A percentile compares a stretch with the other conserved stretches of the same genome.
These are phyloP conservation scores for Lytechinus pictus DNA, from an alignment of 35 echinoderm and acorn worm species.

Conservation along the genomic window DNA sequence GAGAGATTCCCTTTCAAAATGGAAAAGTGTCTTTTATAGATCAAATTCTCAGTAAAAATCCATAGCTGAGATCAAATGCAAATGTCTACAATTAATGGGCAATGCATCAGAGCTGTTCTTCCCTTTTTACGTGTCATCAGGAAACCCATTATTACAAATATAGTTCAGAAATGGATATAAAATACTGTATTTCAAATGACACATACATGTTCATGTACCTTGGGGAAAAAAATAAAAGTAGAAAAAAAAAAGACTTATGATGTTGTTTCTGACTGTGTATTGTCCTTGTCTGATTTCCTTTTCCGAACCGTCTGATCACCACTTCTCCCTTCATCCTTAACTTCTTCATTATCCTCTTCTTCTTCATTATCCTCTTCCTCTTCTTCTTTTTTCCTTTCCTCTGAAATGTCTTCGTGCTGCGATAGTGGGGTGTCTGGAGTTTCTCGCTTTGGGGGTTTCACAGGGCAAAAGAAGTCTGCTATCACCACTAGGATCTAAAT, in stretches of 20 bases:
- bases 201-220: too few species aligned
- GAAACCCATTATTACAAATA: too few species aligned
- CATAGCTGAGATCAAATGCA: too few species aligned
- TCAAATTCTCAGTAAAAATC: too few species aligned
- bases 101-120: too few species aligned
- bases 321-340: background rate
- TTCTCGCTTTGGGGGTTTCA: background rate
- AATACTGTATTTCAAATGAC: too few species aligned
- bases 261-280: background rate
- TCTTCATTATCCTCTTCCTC: background rate
- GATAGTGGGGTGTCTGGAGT: background rate
- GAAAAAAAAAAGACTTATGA: background rate
- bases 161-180: too few species aligned
- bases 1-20: too few species aligned
- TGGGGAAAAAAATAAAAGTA: background rate
- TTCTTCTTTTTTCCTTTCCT: background rate
- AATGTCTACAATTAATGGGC: too few species aligned
- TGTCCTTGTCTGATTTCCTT: background rate
- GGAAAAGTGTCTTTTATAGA: too few species aligned
- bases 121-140: too few species aligned
- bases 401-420: background rate
- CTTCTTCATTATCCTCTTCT: background rate
- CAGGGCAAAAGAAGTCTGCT: slow-evolving; percentile 34
- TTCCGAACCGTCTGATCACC: slow-evolving; percentile 38
- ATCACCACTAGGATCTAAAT: slow-evolving; percentile 35